Base-by-base conservation (phyloP, 1,140 invertebrate species). In the Stegodyphus dumicola region DNA sequence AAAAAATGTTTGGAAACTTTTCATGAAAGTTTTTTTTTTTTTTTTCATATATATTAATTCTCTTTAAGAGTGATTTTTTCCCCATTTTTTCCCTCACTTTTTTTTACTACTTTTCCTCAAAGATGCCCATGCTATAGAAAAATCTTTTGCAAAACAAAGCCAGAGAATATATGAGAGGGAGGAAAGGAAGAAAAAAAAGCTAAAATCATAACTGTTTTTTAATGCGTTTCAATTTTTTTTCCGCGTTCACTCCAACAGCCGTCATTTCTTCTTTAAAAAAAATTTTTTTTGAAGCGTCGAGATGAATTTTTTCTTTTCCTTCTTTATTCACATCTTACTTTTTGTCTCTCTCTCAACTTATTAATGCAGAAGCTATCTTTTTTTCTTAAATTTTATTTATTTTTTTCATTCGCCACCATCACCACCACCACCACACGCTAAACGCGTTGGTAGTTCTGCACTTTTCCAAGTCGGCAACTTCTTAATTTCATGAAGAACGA, bases 141-240 rank as follows among this genome's bases (percentile, higher is more conserved):
- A 85, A 60, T 76, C 74, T 67, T 76, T 54, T 69, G n/a, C 60
- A 69, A 70, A 77, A 77, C 74, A 85, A 77, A 76, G 60, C 54
- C 51, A 33, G 10, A 76, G 73, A 85, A 85, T 81, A 81, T 85
- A 69, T 67, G 69, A 73, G 33, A 33, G 10, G 69, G 73, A 85
- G 77, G 71, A 81, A 76, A 69, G 2, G 69, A 73, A 77, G 73
- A 77, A 65, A 81, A 83, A 84, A 85, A 85, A 13, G 71, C 9
- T 15, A 10, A 77, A 85, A 67, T 85, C 81, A 85, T 85, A 85
- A 85, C 81, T 85, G 81, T 85, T 85, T 85, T 85, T 85, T 85
- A 85, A 85, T 85, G 81, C 81, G 81, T 85, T 85, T 85, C 65
- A 69, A 48, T 15, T 13, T 75, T 75, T 83, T 74, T 48, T 66